phyloP scores from a whole-genome alignment of 2,113 vertebrate genomes.

The Tauraco erythrolophus region DNA sequence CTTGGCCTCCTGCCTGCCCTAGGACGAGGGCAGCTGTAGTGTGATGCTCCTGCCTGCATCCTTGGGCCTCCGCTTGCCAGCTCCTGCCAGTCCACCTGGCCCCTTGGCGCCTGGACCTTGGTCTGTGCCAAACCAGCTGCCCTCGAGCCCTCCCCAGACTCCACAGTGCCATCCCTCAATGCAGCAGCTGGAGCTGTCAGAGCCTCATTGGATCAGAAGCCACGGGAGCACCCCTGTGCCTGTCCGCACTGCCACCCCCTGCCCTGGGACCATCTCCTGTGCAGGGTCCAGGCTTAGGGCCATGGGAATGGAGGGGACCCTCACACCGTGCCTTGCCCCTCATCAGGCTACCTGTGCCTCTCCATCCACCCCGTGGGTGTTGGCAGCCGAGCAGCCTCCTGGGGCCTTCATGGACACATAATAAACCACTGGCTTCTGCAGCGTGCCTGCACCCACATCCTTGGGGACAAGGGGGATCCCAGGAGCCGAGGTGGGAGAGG shows the following conservation, averaged over 20 bases:
- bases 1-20: not conserved
- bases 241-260: rapidly evolving
- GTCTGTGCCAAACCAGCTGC: not conserved
- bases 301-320: rapidly evolving
- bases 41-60: not conserved
- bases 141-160: not conserved
- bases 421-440: not conserved
- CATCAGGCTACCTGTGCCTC: not conserved
- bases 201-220: not conserved
- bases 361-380: rapidly evolving
- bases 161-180: rapidly evolving
- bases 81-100: not conserved
- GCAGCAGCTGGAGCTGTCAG: not conserved
- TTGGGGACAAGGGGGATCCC: not conserved
- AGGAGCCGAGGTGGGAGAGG: not conserved
- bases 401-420: not conserved
- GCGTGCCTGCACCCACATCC: rapidly evolving
- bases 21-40: not conserved
- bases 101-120: rapidly evolving
- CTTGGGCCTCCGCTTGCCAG: not conserved
- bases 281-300: rapidly evolving
- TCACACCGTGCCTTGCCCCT: not conserved
- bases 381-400: not conserved
- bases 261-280: rapidly evolving
- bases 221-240: not conserved